Evolutionary conservation across 2,113 vertebrate genomes (phyloP).

Genomic region (Macquaria ambigua): DNA sequence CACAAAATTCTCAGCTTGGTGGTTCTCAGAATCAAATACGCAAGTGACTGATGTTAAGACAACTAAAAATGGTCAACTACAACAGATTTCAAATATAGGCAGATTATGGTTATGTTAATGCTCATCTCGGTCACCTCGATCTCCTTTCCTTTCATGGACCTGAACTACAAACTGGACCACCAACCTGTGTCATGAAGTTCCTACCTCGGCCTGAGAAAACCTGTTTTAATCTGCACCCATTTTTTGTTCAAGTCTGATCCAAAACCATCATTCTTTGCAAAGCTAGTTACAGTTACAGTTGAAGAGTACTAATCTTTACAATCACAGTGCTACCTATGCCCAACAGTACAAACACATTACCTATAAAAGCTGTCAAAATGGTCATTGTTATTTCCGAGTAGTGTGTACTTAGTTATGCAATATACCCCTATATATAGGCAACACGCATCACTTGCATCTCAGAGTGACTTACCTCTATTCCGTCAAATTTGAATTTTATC

Average conservation of each 20-base stretch:
- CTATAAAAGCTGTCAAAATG: neutral
- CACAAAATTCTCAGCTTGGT: neutral
- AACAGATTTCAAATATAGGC: neutral
- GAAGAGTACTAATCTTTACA: neutral
- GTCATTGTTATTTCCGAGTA: neutral
- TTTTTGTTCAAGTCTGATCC: neutral
- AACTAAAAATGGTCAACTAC: neutral
- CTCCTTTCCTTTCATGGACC: neutral
- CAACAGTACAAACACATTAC: neutral
- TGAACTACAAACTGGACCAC: neutral
- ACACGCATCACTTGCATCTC: neutral
- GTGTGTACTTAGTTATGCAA: neutral
- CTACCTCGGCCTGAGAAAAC: neutral
- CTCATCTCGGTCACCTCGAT: neutral
- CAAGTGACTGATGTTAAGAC: too few species aligned
- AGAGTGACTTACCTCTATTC: slow-evolving; percentile 81
- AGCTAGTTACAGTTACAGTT: neutral
- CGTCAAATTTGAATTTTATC: slow-evolving; percentile 97
- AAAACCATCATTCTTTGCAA: too few species aligned
- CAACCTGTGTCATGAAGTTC: neutral
- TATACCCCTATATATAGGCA: neutral
- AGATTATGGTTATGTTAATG: neutral
- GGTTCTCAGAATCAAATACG: neutral
- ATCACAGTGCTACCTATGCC: neutral
- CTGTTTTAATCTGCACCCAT: neutral